Conservation (phyloP, 2,113 vertebrate species). For the Patagioenas fasciata region DNA sequence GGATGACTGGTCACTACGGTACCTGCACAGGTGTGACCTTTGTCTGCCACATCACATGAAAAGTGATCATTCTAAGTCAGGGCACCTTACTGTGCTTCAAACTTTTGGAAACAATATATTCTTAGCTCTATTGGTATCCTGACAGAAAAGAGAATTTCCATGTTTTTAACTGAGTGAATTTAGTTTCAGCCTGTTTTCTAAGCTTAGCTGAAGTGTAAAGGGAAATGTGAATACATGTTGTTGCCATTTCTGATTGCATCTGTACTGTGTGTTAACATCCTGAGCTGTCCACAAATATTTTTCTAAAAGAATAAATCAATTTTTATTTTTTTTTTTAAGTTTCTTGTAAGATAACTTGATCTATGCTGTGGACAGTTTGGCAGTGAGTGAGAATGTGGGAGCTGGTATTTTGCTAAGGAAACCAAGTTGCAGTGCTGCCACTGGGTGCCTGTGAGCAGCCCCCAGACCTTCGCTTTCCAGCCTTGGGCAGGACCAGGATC, state of each 20-base stretch:
- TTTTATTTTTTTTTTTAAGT: neutral
- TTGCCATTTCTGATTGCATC: neutral
- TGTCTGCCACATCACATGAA: neutral
- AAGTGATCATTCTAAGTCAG: neutral
- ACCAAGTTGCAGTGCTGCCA: neutral
- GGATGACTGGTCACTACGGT: accelerated
- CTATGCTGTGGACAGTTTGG: neutral
- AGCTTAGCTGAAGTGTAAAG: neutral
- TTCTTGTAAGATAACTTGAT: neutral
- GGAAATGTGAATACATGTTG: neutral
- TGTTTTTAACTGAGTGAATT: neutral
- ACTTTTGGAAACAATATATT: neutral
- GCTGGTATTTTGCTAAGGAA: accelerated
- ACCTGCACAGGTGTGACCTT: neutral
- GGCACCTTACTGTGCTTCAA: neutral
- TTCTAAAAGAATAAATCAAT: neutral
- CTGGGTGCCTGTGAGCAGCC: neutral
- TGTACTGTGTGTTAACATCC: neutral
- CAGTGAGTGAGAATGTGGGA: neutral
- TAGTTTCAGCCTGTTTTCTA: neutral
- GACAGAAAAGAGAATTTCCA: neutral
- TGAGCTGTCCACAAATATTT: neutral
- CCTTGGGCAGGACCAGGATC: neutral
- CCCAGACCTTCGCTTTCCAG: neutral
- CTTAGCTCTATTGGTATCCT: neutral